Evolutionary conservation across 1,140 invertebrate genomes (phyloP), one percentile per base, ranked within the genome.

Genomic region (Spodoptera litura): DNA sequence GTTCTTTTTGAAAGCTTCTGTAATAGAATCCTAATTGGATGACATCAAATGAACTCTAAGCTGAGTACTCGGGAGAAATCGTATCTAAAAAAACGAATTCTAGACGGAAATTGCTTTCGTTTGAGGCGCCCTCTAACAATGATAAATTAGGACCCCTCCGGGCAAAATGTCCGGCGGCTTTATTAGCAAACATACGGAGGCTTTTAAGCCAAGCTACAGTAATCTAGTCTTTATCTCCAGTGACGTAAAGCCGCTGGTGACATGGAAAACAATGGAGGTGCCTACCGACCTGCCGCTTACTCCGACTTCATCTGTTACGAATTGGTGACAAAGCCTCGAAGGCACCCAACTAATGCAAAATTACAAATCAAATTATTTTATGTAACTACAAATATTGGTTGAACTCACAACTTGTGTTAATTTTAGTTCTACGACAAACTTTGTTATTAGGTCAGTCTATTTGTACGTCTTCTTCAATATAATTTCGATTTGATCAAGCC

Each of bases 91-190:
- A 88, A 85, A 75, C 44, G 83, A 88, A 89, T 82, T 82, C 83
- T 81, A 81, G 76, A 81, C 71, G 86, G 84, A 91, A 88, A 91
- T 91, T 90, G 87, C 89, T 90, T 88, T 87, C 85, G 85, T 86
- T 88, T 87, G 83, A 88, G 83, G 84, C 82, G 81, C 72, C 77
- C 80, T 88, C 80, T 87, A 86, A 89, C 87, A 90, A 88, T 88
- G 89, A 90, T 91, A 91, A 93, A 91, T 90, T 91, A 90, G 87
- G 78, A 77, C 70, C 80, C 83, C 80, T 77, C 82, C 86, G 81
- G 81, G 72, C 72, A 73, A 81, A 86, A 81, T 86, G 85, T 90
- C 86, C 88, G 83, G 79, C 76, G 70, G 78, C 81, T 89, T 90
- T 91, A 89, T 91, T 88, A 89, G 85, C 78, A 85, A 89, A 88